Conservation (phyloP, 2,113 vertebrate species). For the Corythaixoides concolor region DNA sequence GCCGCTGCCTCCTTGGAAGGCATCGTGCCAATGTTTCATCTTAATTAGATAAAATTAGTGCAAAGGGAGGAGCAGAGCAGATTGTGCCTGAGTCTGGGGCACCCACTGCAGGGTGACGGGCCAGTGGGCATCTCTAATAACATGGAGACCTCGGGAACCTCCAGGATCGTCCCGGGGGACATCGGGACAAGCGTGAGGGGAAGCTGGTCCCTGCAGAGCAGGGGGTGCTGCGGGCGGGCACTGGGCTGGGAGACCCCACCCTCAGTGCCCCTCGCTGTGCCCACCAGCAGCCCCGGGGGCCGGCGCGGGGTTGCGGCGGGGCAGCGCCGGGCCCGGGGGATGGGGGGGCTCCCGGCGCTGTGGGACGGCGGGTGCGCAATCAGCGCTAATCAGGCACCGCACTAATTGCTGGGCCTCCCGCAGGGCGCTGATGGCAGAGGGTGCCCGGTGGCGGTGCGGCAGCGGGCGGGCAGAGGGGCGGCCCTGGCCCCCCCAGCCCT, state of each 20-base stretch:
- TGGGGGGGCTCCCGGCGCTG: neutral
- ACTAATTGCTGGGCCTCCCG: constrained; percentile 52
- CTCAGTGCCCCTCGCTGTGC: no score
- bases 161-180: neutral
- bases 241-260: no score
- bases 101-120: neutral
- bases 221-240: no score
- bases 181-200: neutral
- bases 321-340: neutral
- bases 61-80: neutral
- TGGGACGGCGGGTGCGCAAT: constrained; percentile 21
- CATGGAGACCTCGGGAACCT: neutral
- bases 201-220: neutral
- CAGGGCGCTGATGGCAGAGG: constrained; percentile 21
- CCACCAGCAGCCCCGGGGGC: no score
- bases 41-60: neutral
- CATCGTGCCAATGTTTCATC: neutral
- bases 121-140: neutral
- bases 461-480: no score
- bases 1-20: neutral
- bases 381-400: constrained; percentile 61
- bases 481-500: no score
- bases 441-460: no score
- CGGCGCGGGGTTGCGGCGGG: neutral
- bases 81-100: neutral